Base-by-base conservation (phyloP, 2,888 invertebrate genomes). In the Ptychoptera albimana region DNA sequence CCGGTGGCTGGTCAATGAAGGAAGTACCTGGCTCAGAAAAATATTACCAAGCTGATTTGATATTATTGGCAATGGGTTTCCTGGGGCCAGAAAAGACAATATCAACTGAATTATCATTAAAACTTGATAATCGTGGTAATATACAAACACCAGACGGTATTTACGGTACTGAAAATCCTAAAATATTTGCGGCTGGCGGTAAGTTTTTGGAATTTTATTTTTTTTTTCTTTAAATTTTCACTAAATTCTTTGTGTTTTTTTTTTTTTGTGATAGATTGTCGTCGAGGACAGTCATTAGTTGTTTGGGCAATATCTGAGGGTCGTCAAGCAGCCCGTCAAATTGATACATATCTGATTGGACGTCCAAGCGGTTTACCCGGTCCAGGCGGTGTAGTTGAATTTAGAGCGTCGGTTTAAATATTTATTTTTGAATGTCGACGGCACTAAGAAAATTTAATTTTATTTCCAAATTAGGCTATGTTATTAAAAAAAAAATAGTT, bases 231-330 rank as follows among this genome's bases (percentile, higher is more conserved):
- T 50, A 15, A 14, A 11, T 7, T n/a, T 32, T 32, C 8, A 9
- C 32, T 32, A 4, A n/a, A 23, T 23, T 5, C 23, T 5, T 23
- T 3, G 3, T 23, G 23, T 23, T 23, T 3, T 23, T 7, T 5
- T 23, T 23, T 23, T 23, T 23, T 23, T 23, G 23, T 7, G 7
- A 5, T 61, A 91, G 98, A 98, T 73, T 98, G 97, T 63, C 83
- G 94, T 32, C 79, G 97, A 54, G 98, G 98, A n/a, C 98, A 98
- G 61, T 96, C 96, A 0, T 71, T 98, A 46, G 94, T 98, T 5
- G 98, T 98, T 8, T 97, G 96, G 91, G 98, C 97, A 14, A 98
- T 98, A 50, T 75, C 88, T 0, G 98, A 98, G 64, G 98, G 98
- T 2, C 75, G 98, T n/a, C 96, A 93, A 67, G 96, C 94, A 8